Evolutionary conservation across 2,888 invertebrate species (phyloP).

Genomic region (Andrena chrysosceles): DNA sequence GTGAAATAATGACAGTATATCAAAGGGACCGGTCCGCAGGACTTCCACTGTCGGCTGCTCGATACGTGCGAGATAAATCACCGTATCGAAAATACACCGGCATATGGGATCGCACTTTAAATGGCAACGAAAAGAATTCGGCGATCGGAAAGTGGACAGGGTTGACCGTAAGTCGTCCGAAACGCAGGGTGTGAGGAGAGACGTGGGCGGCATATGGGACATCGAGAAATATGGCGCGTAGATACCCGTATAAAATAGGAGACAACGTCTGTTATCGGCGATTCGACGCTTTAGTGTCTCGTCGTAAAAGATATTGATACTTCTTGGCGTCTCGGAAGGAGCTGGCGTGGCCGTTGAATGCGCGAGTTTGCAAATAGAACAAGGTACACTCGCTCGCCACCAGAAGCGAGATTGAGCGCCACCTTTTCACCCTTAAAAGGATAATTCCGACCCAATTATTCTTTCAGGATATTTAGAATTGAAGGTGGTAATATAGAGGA

Average conservation of each 20-base stretch:
- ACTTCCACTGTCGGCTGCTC: background rate
- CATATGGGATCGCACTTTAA: constrained; percentile 24
- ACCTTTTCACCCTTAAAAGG: background rate
- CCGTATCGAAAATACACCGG: background rate
- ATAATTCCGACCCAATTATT: background rate
- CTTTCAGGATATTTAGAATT: background rate
- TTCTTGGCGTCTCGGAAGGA: constrained; percentile 21
- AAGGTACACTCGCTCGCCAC: background rate
- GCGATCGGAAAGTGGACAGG: constrained; percentile 1
- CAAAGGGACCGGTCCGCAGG: background rate
- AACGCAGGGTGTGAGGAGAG: constrained; percentile 31
- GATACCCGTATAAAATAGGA: constrained; percentile 67
- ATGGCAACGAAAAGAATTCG: background rate
- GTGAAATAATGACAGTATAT: constrained; percentile 39
- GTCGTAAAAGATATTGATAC: constrained; percentile 69
- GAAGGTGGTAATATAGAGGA: too few species aligned
- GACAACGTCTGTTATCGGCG: constrained; percentile 63
- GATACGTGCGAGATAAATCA: constrained; percentile 32
- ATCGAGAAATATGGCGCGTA: constrained; percentile 66
- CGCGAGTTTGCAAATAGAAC: constrained; percentile 15
- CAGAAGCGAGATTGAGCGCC: background rate
- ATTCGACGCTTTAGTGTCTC: constrained; percentile 66
- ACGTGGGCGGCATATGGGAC: constrained; percentile 55
- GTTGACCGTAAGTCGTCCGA: constrained; percentile 8
- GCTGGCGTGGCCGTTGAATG: constrained; percentile 27